Evolutionary conservation across 1,140 invertebrate genomes (phyloP).

Genomic region (Drosophila varians): DNA sequence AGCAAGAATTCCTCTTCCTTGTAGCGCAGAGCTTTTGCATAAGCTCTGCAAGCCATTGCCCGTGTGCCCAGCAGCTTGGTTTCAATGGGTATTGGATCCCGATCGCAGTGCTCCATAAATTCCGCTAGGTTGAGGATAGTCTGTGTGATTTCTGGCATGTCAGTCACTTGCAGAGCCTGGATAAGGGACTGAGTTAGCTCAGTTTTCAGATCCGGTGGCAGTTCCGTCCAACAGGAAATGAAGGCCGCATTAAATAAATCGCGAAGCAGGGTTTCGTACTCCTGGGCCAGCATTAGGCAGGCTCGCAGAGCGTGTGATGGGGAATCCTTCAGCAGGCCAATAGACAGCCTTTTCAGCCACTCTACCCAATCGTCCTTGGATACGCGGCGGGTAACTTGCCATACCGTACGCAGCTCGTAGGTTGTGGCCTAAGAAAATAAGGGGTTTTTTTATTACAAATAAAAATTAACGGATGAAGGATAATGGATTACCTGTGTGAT

Average conservation of each 20-base stretch:
- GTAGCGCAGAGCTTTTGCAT: conserved; percentile 98
- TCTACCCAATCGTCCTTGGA: conserved; percentile 99
- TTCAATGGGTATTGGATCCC: conserved; percentile 96
- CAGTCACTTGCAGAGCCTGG: conserved; percentile 95
- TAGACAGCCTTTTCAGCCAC: conserved; percentile 96
- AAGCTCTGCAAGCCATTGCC: conserved; percentile 93
- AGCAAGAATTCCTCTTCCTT: conserved; percentile 98
- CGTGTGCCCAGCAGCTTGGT: conserved; percentile 91
- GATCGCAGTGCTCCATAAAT: conserved; percentile 99
- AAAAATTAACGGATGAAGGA: not conserved
- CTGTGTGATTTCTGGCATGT: conserved; percentile 98
- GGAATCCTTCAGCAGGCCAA: conserved; percentile 97
- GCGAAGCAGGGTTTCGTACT: conserved; percentile 95
- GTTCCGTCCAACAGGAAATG: conserved; percentile 99
- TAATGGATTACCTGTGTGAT: conserved; percentile 86
- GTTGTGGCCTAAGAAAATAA: conserved; percentile 87
- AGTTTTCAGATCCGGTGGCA: conserved; percentile 91
- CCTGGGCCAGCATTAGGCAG: conserved; percentile 96
- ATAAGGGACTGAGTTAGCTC: conserved; percentile 95
- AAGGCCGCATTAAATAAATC: conserved; percentile 99
- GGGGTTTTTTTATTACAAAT: not conserved
- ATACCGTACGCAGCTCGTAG: conserved; percentile 93
- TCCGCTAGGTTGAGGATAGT: conserved; percentile 98
- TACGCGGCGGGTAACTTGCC: conserved; percentile 94
- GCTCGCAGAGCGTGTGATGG: conserved; percentile 96